Evolutionary conservation across 2,888 invertebrate species (phyloP).

Genomic region (Achlya flavicornis): DNA sequence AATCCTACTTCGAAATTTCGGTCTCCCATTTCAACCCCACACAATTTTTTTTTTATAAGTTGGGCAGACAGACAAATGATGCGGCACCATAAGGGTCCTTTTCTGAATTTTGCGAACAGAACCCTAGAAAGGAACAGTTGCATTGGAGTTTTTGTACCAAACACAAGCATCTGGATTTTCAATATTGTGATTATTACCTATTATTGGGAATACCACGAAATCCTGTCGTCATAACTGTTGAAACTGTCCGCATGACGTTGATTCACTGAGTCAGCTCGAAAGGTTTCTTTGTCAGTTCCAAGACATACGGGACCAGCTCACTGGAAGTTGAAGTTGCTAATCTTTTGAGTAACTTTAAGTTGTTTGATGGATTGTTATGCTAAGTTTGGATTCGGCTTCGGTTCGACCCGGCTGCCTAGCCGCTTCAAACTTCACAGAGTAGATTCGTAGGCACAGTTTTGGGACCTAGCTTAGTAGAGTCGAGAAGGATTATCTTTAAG

Average conservation of each 20-base stretch:
- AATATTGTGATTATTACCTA: too few relatives aligned
- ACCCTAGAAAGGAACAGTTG: too few relatives aligned
- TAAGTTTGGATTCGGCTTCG: background rate
- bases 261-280: background rate
- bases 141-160: too few relatives aligned
- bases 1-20: too few relatives aligned
- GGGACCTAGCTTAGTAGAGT: background rate
- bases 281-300: background rate
- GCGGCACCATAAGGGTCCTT: too few relatives aligned
- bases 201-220: too few relatives aligned
- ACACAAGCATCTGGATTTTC: too few relatives aligned
- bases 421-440: background rate
- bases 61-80: too few relatives aligned
- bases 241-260: background rate
- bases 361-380: conserved; percentile 8
- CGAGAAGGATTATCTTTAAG: background rate
- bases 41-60: too few relatives aligned
- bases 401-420: conserved; percentile 1
- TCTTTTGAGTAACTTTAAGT: conserved; percentile 8
- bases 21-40: too few relatives aligned
- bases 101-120: too few relatives aligned
- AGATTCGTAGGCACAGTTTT: conserved; percentile 5
- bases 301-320: background rate
- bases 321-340: conserved; percentile 1
- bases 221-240: background rate